Evolutionary conservation across 1,140 invertebrate species (phyloP), one percentile per base, ranked within the genome.

Genomic region (Cardiocondyla obscurior): DNA sequence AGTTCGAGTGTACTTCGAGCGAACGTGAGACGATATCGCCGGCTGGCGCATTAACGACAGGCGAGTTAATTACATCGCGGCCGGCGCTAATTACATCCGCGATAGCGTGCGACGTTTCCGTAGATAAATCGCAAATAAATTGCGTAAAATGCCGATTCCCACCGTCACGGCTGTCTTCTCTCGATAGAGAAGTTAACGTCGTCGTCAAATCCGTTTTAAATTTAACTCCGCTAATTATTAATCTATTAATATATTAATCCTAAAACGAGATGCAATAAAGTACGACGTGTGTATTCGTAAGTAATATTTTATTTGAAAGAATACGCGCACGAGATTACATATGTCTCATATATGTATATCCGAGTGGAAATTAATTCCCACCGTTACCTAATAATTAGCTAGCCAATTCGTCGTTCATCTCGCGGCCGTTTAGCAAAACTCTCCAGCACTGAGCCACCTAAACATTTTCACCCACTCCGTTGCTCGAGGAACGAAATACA

Each of bases 121-220:
- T 60, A 55, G 62, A 83, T 39, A 53, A 70, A 76, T 72, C 60
- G 53, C n/a, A 62, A 77, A 86, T 84, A 79, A 62, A 77, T 88
- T 84, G 70, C 67, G 28, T 65, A 84, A 84, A 86, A 57, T 16
- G 22, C 33, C 49, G 49, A n/a, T 76, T 77, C 72, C 19, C 53
- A 58, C 55, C 19, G 28, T 12, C 36, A 2, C 36, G 14, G 10
- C 6, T 39, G 10, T 36, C 51, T 42, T 33, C 19, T 44, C 49
- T 39, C 4, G 14, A 36, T n/a, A 82, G 49, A 49, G 36, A 19
- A 49, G 57, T n/a, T n/a, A n/a, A n/a, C n/a, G n/a, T n/a, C n/a
- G n/a, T 60, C 42, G 28, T 58, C 42, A n/a, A 19, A 60, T 14
- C 19, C n/a, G 28, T 36, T 46, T 36, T 51, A 49, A 49, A 10